Percentiles rank a stretch among this genome's conserved stretches.
phyloP scores from a whole-genome alignment of 1,140 invertebrate genomes.

The Thaumetopoea pityocampa region DNA sequence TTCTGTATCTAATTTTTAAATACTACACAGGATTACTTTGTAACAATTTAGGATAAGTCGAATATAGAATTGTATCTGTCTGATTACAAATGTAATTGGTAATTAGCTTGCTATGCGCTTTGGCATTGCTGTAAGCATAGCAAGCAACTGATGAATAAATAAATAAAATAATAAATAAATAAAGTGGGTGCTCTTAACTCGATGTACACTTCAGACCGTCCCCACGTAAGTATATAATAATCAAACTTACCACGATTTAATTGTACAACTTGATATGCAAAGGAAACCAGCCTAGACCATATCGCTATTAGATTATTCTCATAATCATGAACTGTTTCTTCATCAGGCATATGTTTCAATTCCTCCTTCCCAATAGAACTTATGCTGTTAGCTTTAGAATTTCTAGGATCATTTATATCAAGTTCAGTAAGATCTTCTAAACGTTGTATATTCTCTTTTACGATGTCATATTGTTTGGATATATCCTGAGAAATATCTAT shows the following conservation, averaged over 20 bases:
- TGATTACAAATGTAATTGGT: too few relatives aligned
- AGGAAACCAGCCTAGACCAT: conserved; percentile 54
- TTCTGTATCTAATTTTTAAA: too few relatives aligned
- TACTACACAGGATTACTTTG: too few relatives aligned
- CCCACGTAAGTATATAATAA: background rate
- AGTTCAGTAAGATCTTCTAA: conserved; percentile 35
- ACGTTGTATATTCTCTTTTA: conserved; percentile 41
- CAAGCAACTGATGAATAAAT: too few relatives aligned
- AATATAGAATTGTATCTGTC: too few relatives aligned
- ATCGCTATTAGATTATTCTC: conserved; percentile 32
- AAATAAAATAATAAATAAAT: too few relatives aligned
- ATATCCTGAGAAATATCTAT: conserved; percentile 43
- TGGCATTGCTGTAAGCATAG: too few relatives aligned
- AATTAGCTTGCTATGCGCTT: too few relatives aligned
- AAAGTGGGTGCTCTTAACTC: too few relatives aligned
- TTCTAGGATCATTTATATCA: conserved; percentile 25
- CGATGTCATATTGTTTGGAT: conserved; percentile 36
- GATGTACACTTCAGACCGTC: too few relatives aligned
- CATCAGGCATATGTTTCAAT: background rate
- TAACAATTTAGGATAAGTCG: too few relatives aligned
- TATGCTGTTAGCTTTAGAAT: conserved; percentile 20
- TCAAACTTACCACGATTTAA: conserved; percentile 49
- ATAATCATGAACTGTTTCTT: conserved; percentile 11
- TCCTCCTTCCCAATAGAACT: conserved; percentile 11
- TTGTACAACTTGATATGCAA: conserved; percentile 51